Conservation (phyloP, 1,140 invertebrate species). For the Tetranychus urticae region DNA sequence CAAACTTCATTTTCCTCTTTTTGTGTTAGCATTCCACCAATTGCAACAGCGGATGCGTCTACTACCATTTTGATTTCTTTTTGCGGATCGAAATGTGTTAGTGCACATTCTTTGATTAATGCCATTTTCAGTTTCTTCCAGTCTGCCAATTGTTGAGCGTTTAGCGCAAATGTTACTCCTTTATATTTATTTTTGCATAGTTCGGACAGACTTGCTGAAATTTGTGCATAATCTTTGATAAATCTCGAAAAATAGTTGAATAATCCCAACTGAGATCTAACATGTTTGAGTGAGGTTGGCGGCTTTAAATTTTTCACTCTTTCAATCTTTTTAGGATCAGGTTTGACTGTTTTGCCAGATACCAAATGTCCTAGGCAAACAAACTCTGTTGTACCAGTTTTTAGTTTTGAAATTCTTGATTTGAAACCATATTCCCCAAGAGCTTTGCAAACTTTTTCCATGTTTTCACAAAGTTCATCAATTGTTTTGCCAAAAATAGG, state of each 20-base stretch:
- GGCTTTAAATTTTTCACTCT: neutral
- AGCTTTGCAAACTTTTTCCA: slow-evolving; percentile 6
- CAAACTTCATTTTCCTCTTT: slow-evolving; percentile 8
- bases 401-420: slow-evolving; percentile 18
- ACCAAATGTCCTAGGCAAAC: slow-evolving; percentile 17
- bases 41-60: slow-evolving; percentile 16
- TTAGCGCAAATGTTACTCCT: neutral
- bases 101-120: neutral
- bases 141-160: neutral
- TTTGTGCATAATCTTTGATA: neutral
- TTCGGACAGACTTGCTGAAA: neutral
- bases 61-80: neutral
- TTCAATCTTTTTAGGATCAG: slow-evolving; percentile 11
- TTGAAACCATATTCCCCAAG: slow-evolving; percentile 11
- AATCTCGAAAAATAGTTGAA: neutral
- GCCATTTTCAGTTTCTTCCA: neutral
- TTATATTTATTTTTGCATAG: neutral
- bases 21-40: slow-evolving; percentile 10
- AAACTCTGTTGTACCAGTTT: slow-evolving; percentile 17
- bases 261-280: neutral
- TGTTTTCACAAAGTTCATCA: neutral
- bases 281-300: neutral
- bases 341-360: slow-evolving; percentile 10
- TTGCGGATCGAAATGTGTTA: neutral
- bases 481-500: slow-evolving; percentile 10